phyloP scores from a whole-genome alignment of 2,113 vertebrate species.

The Bos javanicus region DNA sequence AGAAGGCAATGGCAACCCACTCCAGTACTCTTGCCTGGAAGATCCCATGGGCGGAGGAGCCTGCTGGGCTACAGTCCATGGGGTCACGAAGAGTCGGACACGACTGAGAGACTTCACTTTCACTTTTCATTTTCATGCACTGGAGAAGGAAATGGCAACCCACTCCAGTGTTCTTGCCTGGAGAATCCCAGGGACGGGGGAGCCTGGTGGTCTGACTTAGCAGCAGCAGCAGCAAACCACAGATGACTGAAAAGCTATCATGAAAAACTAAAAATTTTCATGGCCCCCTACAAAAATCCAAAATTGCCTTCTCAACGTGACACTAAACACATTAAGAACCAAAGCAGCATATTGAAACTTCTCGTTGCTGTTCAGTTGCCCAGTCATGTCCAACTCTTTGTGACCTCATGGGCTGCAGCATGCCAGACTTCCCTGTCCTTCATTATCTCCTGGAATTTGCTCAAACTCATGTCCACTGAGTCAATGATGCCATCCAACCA shows the following conservation, averaged over 20 bases:
- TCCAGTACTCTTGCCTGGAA: too few species aligned
- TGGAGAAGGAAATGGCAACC: too few species aligned
- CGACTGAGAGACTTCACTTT: too few species aligned
- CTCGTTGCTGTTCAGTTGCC: not conserved
- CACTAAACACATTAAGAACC: not conserved
- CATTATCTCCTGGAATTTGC: not conserved
- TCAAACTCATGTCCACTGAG: not conserved
- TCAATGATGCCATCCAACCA: not conserved
- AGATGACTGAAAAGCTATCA: not conserved
- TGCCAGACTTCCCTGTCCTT: not conserved
- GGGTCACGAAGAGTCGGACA: too few species aligned
- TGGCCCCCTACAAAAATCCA: not conserved
- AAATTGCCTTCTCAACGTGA: not conserved
- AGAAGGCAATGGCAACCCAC: too few species aligned
- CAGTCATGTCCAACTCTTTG: not conserved
- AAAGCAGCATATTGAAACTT: not conserved
- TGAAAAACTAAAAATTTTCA: not conserved
- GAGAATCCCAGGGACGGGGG: too few species aligned
- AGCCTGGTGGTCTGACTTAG: too few species aligned
- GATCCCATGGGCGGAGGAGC: too few species aligned
- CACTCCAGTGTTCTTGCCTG: too few species aligned
- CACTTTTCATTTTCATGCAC: too few species aligned
- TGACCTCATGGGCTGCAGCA: not conserved
- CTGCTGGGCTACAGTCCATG: too few species aligned
- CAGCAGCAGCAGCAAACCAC: not conserved